Evolutionary conservation across 2,113 vertebrate genomes (phyloP).

Genomic region (Perccottus glenii): DNA sequence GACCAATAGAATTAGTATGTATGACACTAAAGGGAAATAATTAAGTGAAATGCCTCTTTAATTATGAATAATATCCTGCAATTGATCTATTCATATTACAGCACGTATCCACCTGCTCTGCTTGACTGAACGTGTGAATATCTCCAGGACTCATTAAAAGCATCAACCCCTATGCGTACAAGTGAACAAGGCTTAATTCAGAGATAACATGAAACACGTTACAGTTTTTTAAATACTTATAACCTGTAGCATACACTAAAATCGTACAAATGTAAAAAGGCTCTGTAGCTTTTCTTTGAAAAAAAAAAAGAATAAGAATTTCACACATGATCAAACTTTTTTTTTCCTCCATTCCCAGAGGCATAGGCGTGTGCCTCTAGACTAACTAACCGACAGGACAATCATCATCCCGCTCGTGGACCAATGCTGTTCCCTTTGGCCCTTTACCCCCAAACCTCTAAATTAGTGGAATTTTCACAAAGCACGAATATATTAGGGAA

Average conservation of each 20-base stretch:
- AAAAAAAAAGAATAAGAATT: slow-evolving; percentile 36
- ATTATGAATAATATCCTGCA: slow-evolving; percentile 10
- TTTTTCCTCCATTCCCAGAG: slow-evolving; percentile 35
- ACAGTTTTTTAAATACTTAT: background rate
- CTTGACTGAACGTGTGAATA: slow-evolving; percentile 10
- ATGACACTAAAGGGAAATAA: slow-evolving; percentile 9
- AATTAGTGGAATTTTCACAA: slow-evolving; percentile 67
- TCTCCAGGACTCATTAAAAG: slow-evolving; percentile 8
- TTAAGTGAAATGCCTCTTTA: slow-evolving; percentile 8
- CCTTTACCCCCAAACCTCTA: slow-evolving; percentile 46
- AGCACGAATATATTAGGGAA: slow-evolving; percentile 70
- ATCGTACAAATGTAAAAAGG: slow-evolving; percentile 10
- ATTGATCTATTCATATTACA: slow-evolving; percentile 11
- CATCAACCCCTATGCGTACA: slow-evolving; percentile 1
- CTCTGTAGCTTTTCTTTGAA: slow-evolving; percentile 7
- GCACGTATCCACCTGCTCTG: slow-evolving; percentile 6
- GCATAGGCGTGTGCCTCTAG: slow-evolving; percentile 24
- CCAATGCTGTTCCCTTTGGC: slow-evolving; percentile 33
- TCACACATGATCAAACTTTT: slow-evolving; percentile 63
- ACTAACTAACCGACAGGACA: slow-evolving; percentile 45
- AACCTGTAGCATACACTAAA: background rate
- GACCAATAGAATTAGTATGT: background rate
- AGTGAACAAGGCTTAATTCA: background rate
- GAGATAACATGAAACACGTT: background rate
- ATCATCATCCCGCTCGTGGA: slow-evolving; percentile 39